Base-by-base conservation (phyloP, 2,888 invertebrate genomes). In the Hoplodrina blanda region DNA sequence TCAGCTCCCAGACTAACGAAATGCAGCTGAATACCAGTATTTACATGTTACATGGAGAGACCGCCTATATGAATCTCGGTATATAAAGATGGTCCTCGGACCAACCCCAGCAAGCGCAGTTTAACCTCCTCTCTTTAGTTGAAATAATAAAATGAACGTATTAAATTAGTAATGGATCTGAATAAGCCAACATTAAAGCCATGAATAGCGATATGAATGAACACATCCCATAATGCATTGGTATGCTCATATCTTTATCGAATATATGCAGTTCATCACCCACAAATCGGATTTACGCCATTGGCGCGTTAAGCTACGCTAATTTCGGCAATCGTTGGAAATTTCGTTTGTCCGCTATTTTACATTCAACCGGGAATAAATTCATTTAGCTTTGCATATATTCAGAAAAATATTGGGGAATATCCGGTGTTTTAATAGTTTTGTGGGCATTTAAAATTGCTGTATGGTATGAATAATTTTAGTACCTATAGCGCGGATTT, bases 251-350 rank as follows among this genome's bases (percentile, higher is more conserved):
- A 79, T 75, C 77, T 82, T 82, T 74, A 83, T 76, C 65, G 70
- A 80, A 80, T 78, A 75, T 69, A 75, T 72, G 82, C 81, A 78
- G 78, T 84, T 82, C 80, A 83, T 83, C 83, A 73, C 79, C 81
- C 84, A 73, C 78, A 77, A 84, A 83, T 84, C 82, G 81, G 82
- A 88, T 89, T 85, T 76, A 81, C 80, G 84, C 81, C 82, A 86
- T 85, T 83, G 79, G 80, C 84, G 86, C 84, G 83, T 88, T 86
- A 87, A 89, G 86, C 85, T 79, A 76, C 79, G 79, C 83, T 89
- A 88, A 89, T 88, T 85, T 83, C 70, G 67, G 77, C 84, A 83
- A 83, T 86, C 79, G 80, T 73, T 67, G 80, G 62, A 79, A 80
- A 78, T 83, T 84, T 78, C 69, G 73, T 75, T 73, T 63, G 70